These are phyloP conservation scores for Platygyra sinensis DNA, from an alignment of 64 coral and sea anemone genomes.

Conservation along the genomic window DNA sequence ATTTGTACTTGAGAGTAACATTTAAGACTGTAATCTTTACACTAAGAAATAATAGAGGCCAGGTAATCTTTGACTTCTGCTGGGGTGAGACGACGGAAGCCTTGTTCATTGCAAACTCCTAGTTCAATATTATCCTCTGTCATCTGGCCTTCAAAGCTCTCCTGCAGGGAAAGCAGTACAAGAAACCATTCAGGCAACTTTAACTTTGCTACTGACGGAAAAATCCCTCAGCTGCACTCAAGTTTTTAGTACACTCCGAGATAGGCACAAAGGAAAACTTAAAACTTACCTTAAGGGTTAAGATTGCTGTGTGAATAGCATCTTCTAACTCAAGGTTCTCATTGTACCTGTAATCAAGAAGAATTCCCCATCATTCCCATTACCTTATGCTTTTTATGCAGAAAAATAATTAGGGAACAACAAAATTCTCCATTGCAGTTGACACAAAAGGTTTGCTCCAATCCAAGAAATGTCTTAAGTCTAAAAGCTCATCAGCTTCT, in stretches of 20 bases:
- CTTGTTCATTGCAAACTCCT: constrained; percentile 93
- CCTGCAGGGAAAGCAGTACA: constrained; percentile 42
- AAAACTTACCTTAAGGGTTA: constrained; percentile 90
- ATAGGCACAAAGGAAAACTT: too few relatives aligned
- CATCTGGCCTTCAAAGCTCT: constrained; percentile 99
- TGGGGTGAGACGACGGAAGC: constrained; percentile 92
- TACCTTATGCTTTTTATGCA: too few relatives aligned
- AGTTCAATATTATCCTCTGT: constrained; percentile 98
- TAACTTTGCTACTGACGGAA: too few relatives aligned
- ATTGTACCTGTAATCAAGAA: constrained; percentile 75
- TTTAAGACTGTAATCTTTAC: background rate
- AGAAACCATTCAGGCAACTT: too few relatives aligned
- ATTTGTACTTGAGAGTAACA: background rate
- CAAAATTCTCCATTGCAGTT: too few relatives aligned
- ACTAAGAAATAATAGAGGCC: constrained; percentile 88
- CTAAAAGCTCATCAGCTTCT: too few relatives aligned
- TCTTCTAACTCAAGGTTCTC: constrained; percentile 95
- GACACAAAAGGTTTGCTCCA: too few relatives aligned
- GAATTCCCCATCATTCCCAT: too few relatives aligned
- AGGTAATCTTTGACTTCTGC: constrained; percentile 98
- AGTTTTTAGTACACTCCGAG: background rate
- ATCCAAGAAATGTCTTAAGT: too few relatives aligned
- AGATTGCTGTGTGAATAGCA: constrained; percentile 97
- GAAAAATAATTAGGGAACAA: too few relatives aligned
- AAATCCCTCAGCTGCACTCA: too few relatives aligned